Percentiles rank a stretch among this genome's conserved stretches.
Evolutionary conservation across 1,140 invertebrate genomes (phyloP).

Genomic region (Drosophila mojavensis): DNA sequence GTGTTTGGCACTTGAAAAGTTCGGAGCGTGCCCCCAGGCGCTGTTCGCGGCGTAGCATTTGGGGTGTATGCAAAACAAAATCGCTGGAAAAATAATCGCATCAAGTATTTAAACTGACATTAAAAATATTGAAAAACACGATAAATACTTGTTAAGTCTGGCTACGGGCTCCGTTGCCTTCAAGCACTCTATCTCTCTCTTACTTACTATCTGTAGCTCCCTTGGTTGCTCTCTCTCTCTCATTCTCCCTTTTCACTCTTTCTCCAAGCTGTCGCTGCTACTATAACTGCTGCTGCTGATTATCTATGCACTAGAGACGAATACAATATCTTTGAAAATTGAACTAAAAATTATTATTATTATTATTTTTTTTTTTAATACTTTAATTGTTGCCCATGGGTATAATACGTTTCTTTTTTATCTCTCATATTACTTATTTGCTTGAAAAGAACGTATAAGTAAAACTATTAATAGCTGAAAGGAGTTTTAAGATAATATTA

Average conservation of each 20-base stretch:
- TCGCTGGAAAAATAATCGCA: constrained; percentile 76
- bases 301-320: constrained; percentile 1
- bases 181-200: background rate
- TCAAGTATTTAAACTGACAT: constrained; percentile 81
- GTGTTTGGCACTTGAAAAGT: constrained; percentile 79
- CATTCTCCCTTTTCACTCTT: too few species aligned
- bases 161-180: constrained; percentile 26
- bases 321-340: too few species aligned
- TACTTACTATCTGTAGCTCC: background rate
- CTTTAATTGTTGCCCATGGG: too few species aligned
- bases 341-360: too few species aligned
- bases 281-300: constrained; percentile 12
- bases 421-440: too few species aligned
- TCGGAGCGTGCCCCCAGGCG: constrained; percentile 23
- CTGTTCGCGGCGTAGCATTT: constrained; percentile 25
- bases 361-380: background rate
- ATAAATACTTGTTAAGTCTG: constrained; percentile 78
- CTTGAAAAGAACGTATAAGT: too few species aligned
- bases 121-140: constrained; percentile 82
- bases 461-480: too few species aligned
- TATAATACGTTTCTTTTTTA: too few species aligned
- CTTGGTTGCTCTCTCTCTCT: too few species aligned
- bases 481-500: too few species aligned
- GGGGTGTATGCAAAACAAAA: constrained; percentile 66
- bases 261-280: constrained; percentile 7